Evolutionary conservation across 1,140 invertebrate genomes (phyloP).

Genomic region (Hyphantria cunea): DNA sequence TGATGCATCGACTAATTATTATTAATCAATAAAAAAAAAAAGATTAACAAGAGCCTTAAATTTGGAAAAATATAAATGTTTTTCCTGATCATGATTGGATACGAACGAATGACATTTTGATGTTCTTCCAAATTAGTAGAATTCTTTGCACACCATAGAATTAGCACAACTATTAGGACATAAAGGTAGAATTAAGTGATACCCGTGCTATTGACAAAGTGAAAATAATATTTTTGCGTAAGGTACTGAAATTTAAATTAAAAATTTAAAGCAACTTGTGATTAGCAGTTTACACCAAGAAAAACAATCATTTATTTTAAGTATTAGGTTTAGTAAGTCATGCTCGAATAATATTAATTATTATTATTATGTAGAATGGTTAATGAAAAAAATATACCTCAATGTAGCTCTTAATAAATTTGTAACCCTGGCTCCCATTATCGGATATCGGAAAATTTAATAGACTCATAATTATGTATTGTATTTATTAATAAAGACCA

Average conservation of each 20-base stretch:
- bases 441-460: conserved; percentile 4
- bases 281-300: conserved; percentile 20
- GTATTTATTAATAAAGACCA: conserved; percentile 23
- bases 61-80: too few relatives aligned
- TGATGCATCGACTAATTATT: too few relatives aligned
- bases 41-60: too few relatives aligned
- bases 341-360: conserved; percentile 8
- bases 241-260: not conserved
- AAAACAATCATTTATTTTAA: conserved; percentile 15
- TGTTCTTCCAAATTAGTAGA: too few relatives aligned
- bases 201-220: too few relatives aligned
- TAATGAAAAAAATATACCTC: conserved; percentile 25
- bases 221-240: too few relatives aligned
- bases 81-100: too few relatives aligned
- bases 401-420: conserved; percentile 18
- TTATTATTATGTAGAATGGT: conserved; percentile 16
- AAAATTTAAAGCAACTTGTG: conserved; percentile 2
- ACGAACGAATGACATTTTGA: too few relatives aligned
- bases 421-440: conserved; percentile 1
- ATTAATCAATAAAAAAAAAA: too few relatives aligned
- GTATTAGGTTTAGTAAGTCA: conserved; percentile 17
- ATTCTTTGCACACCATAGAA: too few relatives aligned
- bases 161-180: too few relatives aligned
- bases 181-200: too few relatives aligned
- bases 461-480: conserved; percentile 18